Percentiles rank a stretch among this genome's conserved stretches.
phyloP scores from a whole-genome alignment of 1,140 invertebrate species.

The Drosophila azteca region DNA sequence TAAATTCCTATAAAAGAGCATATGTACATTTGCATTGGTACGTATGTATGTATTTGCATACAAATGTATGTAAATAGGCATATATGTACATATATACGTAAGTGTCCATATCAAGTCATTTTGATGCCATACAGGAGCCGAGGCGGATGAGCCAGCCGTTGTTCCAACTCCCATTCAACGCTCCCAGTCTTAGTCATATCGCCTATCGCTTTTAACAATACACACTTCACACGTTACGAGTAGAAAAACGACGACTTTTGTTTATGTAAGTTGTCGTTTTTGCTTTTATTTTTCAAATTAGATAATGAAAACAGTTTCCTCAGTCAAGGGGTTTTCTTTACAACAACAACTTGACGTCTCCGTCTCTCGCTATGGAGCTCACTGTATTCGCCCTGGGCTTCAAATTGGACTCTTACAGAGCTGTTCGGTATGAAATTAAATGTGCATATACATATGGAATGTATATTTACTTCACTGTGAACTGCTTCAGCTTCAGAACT shows the following conservation, averaged over 20 bases:
- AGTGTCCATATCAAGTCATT: not conserved
- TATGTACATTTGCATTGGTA: too few relatives aligned
- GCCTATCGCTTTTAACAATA: too few relatives aligned
- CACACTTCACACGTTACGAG: too few relatives aligned
- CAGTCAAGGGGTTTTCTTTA: too few relatives aligned
- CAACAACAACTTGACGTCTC: too few relatives aligned
- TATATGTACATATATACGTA: not conserved
- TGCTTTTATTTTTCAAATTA: not conserved
- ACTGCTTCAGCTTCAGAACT: constrained; percentile 1
- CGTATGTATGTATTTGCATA: too few relatives aligned
- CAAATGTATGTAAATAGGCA: too few relatives aligned
- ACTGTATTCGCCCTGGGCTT: too few relatives aligned
- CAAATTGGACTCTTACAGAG: too few relatives aligned
- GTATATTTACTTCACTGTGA: not conserved
- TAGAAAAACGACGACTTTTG: not conserved
- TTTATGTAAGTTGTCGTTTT: constrained; percentile 4
- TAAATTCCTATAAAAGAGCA: too few relatives aligned
- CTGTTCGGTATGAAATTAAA: not conserved
- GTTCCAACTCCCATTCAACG: not conserved
- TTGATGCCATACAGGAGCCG: not conserved
- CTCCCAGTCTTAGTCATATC: too few relatives aligned
- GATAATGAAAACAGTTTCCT: too few relatives aligned
- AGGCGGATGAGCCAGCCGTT: not conserved
- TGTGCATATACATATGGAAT: not conserved
- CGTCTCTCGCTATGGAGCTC: not conserved